phyloP scores from a whole-genome alignment of 1,140 invertebrate genomes.

The Procambarus clarkii region DNA sequence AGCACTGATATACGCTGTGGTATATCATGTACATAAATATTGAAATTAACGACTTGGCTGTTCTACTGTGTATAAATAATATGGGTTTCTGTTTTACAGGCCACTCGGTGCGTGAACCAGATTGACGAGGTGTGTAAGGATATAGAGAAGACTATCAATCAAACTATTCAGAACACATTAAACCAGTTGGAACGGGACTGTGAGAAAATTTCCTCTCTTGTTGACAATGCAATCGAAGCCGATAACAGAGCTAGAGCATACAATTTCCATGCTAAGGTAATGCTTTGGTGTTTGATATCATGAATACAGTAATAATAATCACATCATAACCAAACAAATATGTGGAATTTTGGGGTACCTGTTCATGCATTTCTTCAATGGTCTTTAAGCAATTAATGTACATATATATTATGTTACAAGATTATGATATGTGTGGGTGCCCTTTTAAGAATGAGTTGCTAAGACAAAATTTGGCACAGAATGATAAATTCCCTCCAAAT shows the following conservation, averaged over 20 bases:
- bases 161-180: conserved; percentile 81
- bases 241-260: conserved; percentile 75
- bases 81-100: conserved; percentile 20
- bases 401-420: too few species aligned
- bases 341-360: too few species aligned
- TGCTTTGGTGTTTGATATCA: neutral
- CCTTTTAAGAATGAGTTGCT: too few species aligned
- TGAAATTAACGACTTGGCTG: neutral
- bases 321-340: too few species aligned
- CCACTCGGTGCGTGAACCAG: conserved; percentile 79
- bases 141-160: conserved; percentile 81
- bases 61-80: neutral
- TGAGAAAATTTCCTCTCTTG: conserved; percentile 77
- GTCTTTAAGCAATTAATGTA: too few species aligned
- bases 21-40: too few species aligned
- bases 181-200: conserved; percentile 80
- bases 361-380: too few species aligned
- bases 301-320: too few species aligned
- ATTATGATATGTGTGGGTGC: too few species aligned
- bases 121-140: conserved; percentile 81
- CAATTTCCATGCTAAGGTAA: conserved; percentile 73
- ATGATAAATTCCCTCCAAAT: too few species aligned
- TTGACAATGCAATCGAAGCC: conserved; percentile 76
- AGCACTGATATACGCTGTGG: too few species aligned
- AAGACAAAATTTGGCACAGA: too few species aligned